Percentiles rank a stretch among this genome's conserved stretches.
These are phyloP conservation scores for Malurus leucopterus DNA, from an alignment of 2,797 vertebrate genomes.

Conservation along the genomic window DNA sequence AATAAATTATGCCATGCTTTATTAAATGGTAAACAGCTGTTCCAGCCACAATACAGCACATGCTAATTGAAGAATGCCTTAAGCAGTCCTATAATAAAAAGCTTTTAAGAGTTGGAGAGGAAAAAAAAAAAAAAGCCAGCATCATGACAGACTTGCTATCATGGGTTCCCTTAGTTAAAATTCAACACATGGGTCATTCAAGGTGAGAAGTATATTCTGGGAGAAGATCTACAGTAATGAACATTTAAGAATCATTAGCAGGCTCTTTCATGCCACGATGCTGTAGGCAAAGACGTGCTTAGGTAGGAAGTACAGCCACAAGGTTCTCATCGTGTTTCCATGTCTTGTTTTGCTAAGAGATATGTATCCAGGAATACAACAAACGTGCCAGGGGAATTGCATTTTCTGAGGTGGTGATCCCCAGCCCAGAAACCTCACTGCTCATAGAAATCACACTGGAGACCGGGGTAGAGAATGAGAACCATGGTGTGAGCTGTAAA, in stretches of 20 bases:
- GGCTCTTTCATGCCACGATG: constrained; percentile 38
- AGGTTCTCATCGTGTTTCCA: constrained; percentile 12
- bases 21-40: constrained; percentile 80
- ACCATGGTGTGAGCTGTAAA: not conserved
- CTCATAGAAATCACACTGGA: not conserved
- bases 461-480: not conserved
- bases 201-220: constrained; percentile 60
- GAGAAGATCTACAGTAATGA: constrained; percentile 53
- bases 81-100: constrained; percentile 68
- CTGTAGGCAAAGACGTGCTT: constrained; percentile 43
- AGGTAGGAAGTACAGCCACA: constrained; percentile 23
- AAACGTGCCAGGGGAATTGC: not conserved
- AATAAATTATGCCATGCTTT: constrained; percentile 70
- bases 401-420: not conserved
- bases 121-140: constrained; percentile 17
- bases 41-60: constrained; percentile 79
- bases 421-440: not conserved
- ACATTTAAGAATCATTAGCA: constrained; percentile 59
- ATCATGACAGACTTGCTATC: constrained; percentile 51
- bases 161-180: constrained; percentile 50
- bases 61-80: constrained; percentile 77
- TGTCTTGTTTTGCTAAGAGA: constrained; percentile 19
- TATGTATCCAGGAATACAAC: not conserved
- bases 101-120: constrained; percentile 71
- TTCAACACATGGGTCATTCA: constrained; percentile 59